Evolutionary conservation across 1,140 invertebrate species (phyloP), one percentile per base, ranked within the genome.

Genomic region (Oryzaephilus surinamensis): DNA sequence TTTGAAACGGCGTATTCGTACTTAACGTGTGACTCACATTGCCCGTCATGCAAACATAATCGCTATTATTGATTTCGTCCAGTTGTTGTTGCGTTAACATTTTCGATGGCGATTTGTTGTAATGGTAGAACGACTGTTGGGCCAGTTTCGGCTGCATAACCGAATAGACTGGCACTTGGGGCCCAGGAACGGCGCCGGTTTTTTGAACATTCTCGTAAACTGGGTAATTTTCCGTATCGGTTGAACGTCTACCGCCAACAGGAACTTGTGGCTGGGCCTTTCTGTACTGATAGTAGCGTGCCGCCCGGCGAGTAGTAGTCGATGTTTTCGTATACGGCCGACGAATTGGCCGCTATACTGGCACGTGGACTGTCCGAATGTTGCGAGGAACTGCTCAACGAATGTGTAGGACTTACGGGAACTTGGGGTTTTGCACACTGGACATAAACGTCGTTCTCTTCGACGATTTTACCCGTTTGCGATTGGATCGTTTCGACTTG

Each of bases 311-410:
- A 65, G 63, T 83, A 84, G 60, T 82, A 84, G 43, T 84, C 81
- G 24, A 86, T 71, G 61, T 88, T 87, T 60, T 87, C 84, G 58
- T 87, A 87, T 14, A 87, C 77, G 17, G 75, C 80, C 32, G 70
- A 72, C 39, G 54, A 57, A 46, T 65, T 67, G 14, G 55, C 59
- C 17, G 62, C 61, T 27, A 64, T 55, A 32, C 63, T 66, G n/a
- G 68, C 66, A 51, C 76, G 65, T 37, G 76, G 76, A 60, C 73
- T 77, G 34, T 74, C 71, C 13, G 77, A 71, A 46, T 68, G 73
- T 48, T 73, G 71, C 36, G 73, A 74, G 39, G 73, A 69, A 41
- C 72, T 70, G 51, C 74, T 74, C 14, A 73, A 52, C 30, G 67
- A 67, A 32, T 66, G 59, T 32, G 67, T 69, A 14, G 69, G 66